Percentiles rank a stretch among this genome's conserved stretches.
Evolutionary conservation across 2,888 invertebrate genomes (phyloP).

Genomic region (Tricholauxania praeusta): DNA sequence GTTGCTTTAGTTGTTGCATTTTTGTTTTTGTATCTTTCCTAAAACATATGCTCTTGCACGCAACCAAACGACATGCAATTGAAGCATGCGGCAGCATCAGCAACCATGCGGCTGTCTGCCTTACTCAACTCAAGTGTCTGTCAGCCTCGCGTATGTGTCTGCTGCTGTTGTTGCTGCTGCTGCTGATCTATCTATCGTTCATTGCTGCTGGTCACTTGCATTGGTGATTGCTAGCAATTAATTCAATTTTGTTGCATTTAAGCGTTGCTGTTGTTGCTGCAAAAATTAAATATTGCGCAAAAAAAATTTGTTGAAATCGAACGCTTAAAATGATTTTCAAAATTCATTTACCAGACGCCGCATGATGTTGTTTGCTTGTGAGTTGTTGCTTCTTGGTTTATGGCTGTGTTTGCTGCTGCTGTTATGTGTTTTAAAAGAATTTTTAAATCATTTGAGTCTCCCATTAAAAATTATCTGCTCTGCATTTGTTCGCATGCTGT

Average conservation of each 20-base stretch:
- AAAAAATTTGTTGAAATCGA: slow-evolving; percentile 47
- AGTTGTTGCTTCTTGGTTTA: not conserved
- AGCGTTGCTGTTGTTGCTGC: slow-evolving; percentile 22
- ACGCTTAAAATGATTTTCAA: slow-evolving; percentile 20
- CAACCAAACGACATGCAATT: slow-evolving; percentile 5
- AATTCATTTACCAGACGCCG: slow-evolving; percentile 2
- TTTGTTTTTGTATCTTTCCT: not conserved
- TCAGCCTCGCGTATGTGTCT: slow-evolving; percentile 40
- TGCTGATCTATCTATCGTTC: slow-evolving; percentile 18
- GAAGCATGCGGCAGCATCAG: not conserved
- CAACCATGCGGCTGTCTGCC: not conserved
- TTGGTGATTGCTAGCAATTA: slow-evolving; percentile 55
- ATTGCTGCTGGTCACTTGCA: slow-evolving; percentile 15
- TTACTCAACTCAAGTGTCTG: not conserved
- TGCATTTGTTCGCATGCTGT: too few relatives aligned
- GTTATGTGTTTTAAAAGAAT: not conserved
- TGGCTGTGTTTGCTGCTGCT: not conserved
- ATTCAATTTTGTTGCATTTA: slow-evolving; percentile 52
- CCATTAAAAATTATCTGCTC: too few relatives aligned
- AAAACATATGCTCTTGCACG: not conserved
- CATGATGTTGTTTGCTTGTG: not conserved
- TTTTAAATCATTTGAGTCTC: too few relatives aligned
- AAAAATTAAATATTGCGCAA: slow-evolving; percentile 59
- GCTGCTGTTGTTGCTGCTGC: slow-evolving; percentile 35
- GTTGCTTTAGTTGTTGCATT: not conserved